Evolutionary conservation across 2,797 vertebrate genomes (phyloP), one percentile per base, ranked within the genome.

Genomic region (Vespertilio murinus): DNA sequence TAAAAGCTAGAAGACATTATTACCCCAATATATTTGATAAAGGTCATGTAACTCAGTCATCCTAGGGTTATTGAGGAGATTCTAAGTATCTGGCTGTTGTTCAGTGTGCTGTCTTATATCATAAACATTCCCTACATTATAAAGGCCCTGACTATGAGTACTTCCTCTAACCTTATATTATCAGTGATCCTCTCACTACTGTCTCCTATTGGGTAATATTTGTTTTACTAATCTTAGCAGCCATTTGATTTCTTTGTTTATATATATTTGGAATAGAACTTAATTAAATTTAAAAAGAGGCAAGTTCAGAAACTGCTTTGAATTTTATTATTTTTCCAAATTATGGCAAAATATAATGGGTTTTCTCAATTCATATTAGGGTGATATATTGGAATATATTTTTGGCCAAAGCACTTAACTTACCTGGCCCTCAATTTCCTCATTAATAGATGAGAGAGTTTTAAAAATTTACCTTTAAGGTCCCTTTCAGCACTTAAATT

Each of bases 391-490:
- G 65, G 47, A 93, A 49, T 81, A 12, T 91, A 30, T 88, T 79
- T 95, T 93, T 93, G 69, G 73, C 79, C 90, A 93, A 96, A 93
- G 80, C 77, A 87, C 96, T 84, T 67, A 71, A 30, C 61, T 87
- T 82, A 22, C 12, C n/a, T 67, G 49, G 80, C 74, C 47, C 30
- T 94, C 35, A 22, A 16, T 85, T 59, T 90, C 45, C 90, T 91
- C 23, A 33, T 67, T 86, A 40, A 38, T 56, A 93, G n/a, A 67
- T 65, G 25, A 96, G 71, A 54, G n/a, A 69, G 67, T 82, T 95
- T 93, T 25, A 61, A 89, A 69, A 30, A 70, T 75, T 95, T 86
- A 84, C 71, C 73, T 89, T 59, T 56, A 54, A 70, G 38, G 61
- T 87, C 70, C 52, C 73, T 92, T 87, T 94, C 38, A 79, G 64